Evolutionary conservation across 37 sponge, comb jelly and placozoan species (phyloP).

Genomic region (Spongilla lacustris): DNA sequence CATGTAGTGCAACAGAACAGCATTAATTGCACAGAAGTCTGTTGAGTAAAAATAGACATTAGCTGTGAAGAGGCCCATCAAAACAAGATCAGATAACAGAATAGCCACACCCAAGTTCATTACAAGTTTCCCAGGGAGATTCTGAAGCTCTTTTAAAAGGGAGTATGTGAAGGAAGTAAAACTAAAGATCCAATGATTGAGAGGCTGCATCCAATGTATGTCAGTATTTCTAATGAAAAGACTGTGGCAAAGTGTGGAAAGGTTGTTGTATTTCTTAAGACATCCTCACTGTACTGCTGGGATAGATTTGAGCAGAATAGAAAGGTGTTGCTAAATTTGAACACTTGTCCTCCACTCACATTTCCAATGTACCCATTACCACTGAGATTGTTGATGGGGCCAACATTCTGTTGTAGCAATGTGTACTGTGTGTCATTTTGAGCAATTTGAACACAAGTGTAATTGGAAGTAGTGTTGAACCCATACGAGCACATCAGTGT

Average conservation of each 20-base stretch:
- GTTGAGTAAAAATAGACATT: not conserved
- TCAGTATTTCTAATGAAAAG: not conserved
- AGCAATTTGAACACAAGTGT: not conserved
- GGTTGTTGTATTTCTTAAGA: too few relatives aligned
- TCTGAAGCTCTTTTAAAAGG: conserved; percentile 52
- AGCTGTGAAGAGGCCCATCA: conserved; percentile 26
- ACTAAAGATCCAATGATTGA: conserved; percentile 39
- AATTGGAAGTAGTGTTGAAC: not conserved
- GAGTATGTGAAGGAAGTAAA: conserved; percentile 52
- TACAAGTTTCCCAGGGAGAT: conserved; percentile 41
- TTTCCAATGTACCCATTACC: not conserved
- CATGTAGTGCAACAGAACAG: conserved; percentile 45
- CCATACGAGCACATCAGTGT: too few relatives aligned
- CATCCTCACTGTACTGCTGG: too few relatives aligned
- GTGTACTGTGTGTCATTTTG: not conserved
- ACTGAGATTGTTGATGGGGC: not conserved
- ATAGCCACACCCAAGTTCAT: conserved; percentile 49
- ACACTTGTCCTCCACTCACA: not conserved
- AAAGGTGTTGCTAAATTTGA: not conserved
- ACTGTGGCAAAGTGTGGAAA: not conserved
- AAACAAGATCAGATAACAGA: conserved; percentile 23
- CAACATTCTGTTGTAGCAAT: not conserved
- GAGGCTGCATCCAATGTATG: conserved; percentile 60
- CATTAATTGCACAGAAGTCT: conserved; percentile 19
- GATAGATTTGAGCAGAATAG: not conserved